These are phyloP conservation scores for Drosophila ohnishii DNA, from an alignment of 1,140 invertebrate species.

Conservation along the genomic window DNA sequence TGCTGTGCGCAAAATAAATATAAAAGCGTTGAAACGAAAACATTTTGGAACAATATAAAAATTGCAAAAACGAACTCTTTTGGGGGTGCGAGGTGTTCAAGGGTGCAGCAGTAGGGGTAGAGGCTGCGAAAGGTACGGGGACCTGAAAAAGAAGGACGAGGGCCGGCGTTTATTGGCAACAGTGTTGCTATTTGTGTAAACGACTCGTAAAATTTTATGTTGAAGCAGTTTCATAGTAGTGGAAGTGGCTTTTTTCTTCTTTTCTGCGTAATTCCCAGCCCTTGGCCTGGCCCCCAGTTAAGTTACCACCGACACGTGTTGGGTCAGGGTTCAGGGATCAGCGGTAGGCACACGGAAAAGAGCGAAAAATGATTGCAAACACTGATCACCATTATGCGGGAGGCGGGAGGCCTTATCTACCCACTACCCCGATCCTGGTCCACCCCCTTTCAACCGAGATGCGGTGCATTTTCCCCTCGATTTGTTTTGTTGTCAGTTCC, in stretches of 20 bases:
- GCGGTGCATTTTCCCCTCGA: constrained; percentile 41
- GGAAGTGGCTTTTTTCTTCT: constrained; percentile 25
- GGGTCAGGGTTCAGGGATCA: constrained; percentile 13
- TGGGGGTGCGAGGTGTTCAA: not conserved
- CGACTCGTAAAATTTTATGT: constrained; percentile 81
- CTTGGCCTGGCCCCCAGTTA: not conserved
- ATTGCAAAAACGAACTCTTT: constrained; percentile 60
- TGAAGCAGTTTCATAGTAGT: constrained; percentile 54
- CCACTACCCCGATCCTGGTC: not conserved
- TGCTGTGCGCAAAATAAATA: constrained; percentile 69
- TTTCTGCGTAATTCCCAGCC: constrained; percentile 8
- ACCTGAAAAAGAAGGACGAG: not conserved
- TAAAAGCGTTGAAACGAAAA: constrained; percentile 77
- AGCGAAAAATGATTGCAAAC: constrained; percentile 38
- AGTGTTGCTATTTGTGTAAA: constrained; percentile 81
- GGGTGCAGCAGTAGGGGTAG: not conserved
- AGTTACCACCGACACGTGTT: constrained; percentile 32
- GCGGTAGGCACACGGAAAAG: constrained; percentile 6
- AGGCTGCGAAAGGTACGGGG: constrained; percentile 5
- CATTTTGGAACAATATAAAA: constrained; percentile 79
- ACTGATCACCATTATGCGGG: constrained; percentile 53
- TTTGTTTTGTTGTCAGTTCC: constrained; percentile 61
- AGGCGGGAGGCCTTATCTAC: not conserved
- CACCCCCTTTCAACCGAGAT: not conserved
- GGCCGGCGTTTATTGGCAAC: constrained; percentile 74